Evolutionary conservation across 2,113 vertebrate genomes (phyloP).

Genomic region (Lepidothrix coronata): DNA sequence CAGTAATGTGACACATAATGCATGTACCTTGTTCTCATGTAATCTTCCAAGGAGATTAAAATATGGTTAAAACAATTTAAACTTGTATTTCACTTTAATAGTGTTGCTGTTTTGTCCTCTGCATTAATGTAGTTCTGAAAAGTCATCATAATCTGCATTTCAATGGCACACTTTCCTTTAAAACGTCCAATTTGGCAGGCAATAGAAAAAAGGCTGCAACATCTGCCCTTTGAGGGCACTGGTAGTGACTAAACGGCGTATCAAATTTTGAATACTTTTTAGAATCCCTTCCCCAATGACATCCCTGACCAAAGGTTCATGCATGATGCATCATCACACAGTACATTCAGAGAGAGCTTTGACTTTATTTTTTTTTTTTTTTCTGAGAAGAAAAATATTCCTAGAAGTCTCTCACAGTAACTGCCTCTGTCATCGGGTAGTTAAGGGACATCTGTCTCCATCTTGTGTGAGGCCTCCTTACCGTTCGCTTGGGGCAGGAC

Average conservation of each 20-base stretch:
- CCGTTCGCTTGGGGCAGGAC: conserved; percentile 77
- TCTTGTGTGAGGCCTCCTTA: conserved; percentile 79
- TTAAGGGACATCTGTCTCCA: conserved; percentile 77
- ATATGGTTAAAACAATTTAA: conserved; percentile 73
- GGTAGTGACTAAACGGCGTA: conserved; percentile 76
- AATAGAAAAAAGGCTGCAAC: conserved; percentile 77
- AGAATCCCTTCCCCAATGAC: conserved; percentile 79
- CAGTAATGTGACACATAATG: conserved; percentile 88
- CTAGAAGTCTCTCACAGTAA: conserved; percentile 83
- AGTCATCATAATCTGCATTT: conserved; percentile 65
- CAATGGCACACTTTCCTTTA: conserved; percentile 79
- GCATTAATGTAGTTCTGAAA: conserved; percentile 70
- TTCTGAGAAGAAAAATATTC: conserved; percentile 74
- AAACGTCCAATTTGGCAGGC: conserved; percentile 78
- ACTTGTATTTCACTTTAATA: conserved; percentile 69
- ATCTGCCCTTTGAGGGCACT: conserved; percentile 76
- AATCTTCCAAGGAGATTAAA: conserved; percentile 74
- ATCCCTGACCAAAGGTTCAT: conserved; percentile 83
- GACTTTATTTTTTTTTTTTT: conserved; percentile 28
- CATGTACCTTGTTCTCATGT: conserved; percentile 85
- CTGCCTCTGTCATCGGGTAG: conserved; percentile 82
- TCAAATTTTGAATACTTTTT: conserved; percentile 81
- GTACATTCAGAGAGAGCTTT: conserved; percentile 87
- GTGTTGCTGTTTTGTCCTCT: conserved; percentile 76
- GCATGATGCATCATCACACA: conserved; percentile 85